phyloP scores from a whole-genome alignment of 2,888 invertebrate genomes.

The Rotaria macrura region DNA sequence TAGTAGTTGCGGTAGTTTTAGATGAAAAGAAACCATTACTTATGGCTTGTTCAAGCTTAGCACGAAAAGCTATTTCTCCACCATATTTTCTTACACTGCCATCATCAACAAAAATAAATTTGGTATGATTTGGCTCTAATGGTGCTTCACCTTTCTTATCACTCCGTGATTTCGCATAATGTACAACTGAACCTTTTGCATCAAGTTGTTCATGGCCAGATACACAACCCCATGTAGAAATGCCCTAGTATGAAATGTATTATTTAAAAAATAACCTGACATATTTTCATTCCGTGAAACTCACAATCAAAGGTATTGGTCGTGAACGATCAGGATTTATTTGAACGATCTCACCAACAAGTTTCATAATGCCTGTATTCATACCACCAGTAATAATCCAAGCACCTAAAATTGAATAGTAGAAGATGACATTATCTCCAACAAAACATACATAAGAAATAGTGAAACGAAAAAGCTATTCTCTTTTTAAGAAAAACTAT shows the following conservation, averaged over 20 bases:
- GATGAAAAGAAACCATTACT: not conserved
- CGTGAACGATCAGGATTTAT: slow-evolving; percentile 10
- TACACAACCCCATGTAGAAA: slow-evolving; percentile 49
- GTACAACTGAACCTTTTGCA: not conserved
- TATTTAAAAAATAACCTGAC: no score
- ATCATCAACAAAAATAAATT: slow-evolving; percentile 50
- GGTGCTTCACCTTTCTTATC: slow-evolving; percentile 36
- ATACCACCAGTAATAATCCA: slow-evolving; percentile 33
- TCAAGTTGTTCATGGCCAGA: slow-evolving; percentile 40
- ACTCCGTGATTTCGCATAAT: not conserved
- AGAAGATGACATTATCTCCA: no score
- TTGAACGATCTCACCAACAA: slow-evolving; percentile 37
- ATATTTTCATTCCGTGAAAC: not conserved
- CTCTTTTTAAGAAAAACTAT: no score
- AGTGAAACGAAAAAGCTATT: no score
- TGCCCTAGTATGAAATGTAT: slow-evolving; percentile 38
- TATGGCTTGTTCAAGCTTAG: slow-evolving; percentile 22
- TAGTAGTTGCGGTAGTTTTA: not conserved
- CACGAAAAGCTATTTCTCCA: slow-evolving; percentile 40
- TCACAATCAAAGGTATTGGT: not conserved
- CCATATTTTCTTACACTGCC: slow-evolving; percentile 45
- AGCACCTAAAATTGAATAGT: slow-evolving; percentile 35
- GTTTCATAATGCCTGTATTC: slow-evolving; percentile 31
- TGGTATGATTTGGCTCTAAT: slow-evolving; percentile 50
- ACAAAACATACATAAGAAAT: no score